Percentiles rank a stretch among this genome's conserved stretches.
Evolutionary conservation across 2,888 invertebrate species (phyloP).

Genomic region (Eumacrocentrus americanus): DNA sequence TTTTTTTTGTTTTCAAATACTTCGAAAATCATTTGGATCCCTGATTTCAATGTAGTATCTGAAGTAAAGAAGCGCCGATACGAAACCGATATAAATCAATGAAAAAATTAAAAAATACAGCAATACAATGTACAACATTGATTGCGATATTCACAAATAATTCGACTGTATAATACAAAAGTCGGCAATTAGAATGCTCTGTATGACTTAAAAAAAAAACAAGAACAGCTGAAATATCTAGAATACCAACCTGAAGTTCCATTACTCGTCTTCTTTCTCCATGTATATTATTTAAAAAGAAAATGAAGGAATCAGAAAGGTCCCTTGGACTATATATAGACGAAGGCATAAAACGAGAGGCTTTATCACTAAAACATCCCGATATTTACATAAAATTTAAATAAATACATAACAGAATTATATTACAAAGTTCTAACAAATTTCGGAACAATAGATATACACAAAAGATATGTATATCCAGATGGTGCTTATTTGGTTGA

Average conservation of each 20-base stretch:
- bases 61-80: constrained; percentile 21
- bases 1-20: constrained; percentile 10
- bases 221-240: background rate
- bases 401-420: constrained; percentile 15
- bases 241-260: too few relatives aligned
- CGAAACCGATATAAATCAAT: constrained; percentile 25
- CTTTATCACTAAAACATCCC: background rate
- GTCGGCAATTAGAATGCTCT: too few relatives aligned
- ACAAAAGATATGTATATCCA: constrained; percentile 15
- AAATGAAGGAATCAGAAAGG: too few relatives aligned
- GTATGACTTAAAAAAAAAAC: background rate
- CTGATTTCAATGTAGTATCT: constrained; percentile 26
- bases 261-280: too few relatives aligned
- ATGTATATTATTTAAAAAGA: too few relatives aligned
- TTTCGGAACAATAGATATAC: constrained; percentile 14
- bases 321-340: background rate
- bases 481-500: constrained; percentile 3
- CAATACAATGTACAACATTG: constrained; percentile 29
- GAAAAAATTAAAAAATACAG: constrained; percentile 27
- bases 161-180: too few relatives aligned
- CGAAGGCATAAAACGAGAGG: background rate
- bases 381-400: constrained; percentile 7
- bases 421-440: constrained; percentile 20
- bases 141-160: too few relatives aligned
- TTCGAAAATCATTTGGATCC: background rate